phyloP scores from a whole-genome alignment of 2,797 vertebrate genomes.

The Hylomyscus alleni region DNA sequence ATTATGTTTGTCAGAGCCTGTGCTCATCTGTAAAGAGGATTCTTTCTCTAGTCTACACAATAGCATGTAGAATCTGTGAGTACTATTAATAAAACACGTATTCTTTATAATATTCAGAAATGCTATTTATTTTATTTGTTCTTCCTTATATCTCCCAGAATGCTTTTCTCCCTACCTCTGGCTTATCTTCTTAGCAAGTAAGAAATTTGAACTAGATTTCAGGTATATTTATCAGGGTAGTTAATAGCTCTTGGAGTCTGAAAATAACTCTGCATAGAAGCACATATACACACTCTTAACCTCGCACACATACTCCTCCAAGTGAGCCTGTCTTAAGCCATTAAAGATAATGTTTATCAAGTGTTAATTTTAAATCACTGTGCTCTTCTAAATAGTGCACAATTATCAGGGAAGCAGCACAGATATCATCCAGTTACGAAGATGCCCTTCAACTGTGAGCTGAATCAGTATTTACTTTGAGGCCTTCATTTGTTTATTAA shows the following conservation, averaged over 20 bases:
- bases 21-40: constrained; percentile 37
- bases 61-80: background rate
- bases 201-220: constrained; percentile 57
- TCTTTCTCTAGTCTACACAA: background rate
- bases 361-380: constrained; percentile 73
- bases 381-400: constrained; percentile 50
- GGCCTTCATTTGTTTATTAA: constrained; percentile 51
- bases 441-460: constrained; percentile 40
- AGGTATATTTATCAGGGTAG: background rate
- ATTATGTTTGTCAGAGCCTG: background rate
- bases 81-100: constrained; percentile 14
- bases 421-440: constrained; percentile 62
- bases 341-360: constrained; percentile 72
- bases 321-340: constrained; percentile 38
- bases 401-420: constrained; percentile 74
- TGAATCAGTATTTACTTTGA: constrained; percentile 61
- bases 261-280: background rate
- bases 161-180: constrained; percentile 11
- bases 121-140: background rate
- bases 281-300: background rate
- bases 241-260: background rate
- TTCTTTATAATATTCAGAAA: background rate
- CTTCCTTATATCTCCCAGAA: background rate
- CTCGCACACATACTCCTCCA: background rate
- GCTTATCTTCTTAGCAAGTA: background rate